Percentiles rank a stretch among this genome's conserved stretches.
Conservation (phyloP, 1,140 invertebrate genomes). For the Lucilia cuprina region DNA sequence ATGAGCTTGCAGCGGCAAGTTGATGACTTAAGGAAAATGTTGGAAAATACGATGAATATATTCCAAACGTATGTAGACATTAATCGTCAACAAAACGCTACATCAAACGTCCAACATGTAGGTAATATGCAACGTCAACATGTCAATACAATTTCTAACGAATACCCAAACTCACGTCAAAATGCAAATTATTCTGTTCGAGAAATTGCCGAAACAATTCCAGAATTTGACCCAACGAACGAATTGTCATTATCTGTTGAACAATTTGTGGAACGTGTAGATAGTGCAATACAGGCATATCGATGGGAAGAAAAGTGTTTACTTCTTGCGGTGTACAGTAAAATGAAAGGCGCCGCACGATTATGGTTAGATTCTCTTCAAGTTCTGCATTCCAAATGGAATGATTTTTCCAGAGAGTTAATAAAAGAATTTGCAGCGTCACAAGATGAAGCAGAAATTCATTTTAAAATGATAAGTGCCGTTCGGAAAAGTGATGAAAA, state of each 20-base stretch:
- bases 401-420: not conserved
- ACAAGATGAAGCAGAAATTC: not conserved
- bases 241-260: not conserved
- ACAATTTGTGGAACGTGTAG: too few species aligned
- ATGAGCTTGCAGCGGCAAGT: not conserved
- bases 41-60: too few species aligned
- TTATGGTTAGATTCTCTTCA: too few species aligned
- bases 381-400: too few species aligned
- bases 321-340: too few species aligned
- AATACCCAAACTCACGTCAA: too few species aligned
- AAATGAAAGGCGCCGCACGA: too few species aligned
- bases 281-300: too few species aligned
- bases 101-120: too few species aligned
- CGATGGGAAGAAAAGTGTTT: too few species aligned
- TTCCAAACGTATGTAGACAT: too few species aligned
- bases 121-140: not conserved
- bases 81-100: too few species aligned
- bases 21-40: not conserved
- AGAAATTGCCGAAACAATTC: not conserved
- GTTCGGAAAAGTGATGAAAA: not conserved
- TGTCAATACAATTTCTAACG: not conserved
- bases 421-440: not conserved
- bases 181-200: not conserved
- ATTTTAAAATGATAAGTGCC: not conserved
- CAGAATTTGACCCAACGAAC: not conserved